Percentiles rank a stretch among this genome's conserved stretches.
Evolutionary conservation across 2,113 vertebrate species (phyloP).

Genomic region (Calidris pygmaea): DNA sequence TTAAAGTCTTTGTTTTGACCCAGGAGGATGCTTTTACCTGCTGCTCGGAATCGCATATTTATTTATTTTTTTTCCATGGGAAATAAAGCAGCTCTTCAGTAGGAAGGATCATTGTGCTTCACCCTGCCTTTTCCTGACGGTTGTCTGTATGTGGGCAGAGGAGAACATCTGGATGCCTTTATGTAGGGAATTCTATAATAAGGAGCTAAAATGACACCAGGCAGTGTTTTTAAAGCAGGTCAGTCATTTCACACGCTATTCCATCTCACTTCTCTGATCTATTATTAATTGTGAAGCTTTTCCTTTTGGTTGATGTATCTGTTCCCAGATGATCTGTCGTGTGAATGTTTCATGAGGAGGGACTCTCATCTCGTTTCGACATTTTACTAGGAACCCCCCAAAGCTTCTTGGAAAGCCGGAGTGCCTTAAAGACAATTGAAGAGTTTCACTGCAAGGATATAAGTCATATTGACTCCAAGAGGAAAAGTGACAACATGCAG

Average conservation of each 20-base stretch:
- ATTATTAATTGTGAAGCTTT: slow-evolving; percentile 51
- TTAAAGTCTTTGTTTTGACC: neutral
- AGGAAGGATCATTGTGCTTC: neutral
- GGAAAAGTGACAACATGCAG: neutral
- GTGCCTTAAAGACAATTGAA: neutral
- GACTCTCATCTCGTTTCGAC: slow-evolving; percentile 4
- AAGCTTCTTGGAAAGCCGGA: slow-evolving; percentile 33
- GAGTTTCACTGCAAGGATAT: neutral
- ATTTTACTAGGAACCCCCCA: neutral
- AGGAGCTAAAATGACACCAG: neutral
- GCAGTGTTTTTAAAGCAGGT: slow-evolving; percentile 28
- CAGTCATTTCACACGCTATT: neutral
- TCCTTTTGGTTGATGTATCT: neutral
- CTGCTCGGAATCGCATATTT: neutral
- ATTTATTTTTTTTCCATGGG: neutral
- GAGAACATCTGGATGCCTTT: neutral
- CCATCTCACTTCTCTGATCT: neutral
- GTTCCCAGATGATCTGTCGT: neutral
- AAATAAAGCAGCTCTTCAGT: neutral
- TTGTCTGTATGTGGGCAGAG: neutral
- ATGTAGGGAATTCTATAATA: neutral
- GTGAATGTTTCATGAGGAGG: slow-evolving; percentile 46
- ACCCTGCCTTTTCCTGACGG: neutral
- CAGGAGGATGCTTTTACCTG: neutral
- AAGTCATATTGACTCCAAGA: neutral